Evolutionary conservation across 2,113 vertebrate species (phyloP), one percentile per base, ranked within the genome.

Genomic region (Aramus guarauna): DNA sequence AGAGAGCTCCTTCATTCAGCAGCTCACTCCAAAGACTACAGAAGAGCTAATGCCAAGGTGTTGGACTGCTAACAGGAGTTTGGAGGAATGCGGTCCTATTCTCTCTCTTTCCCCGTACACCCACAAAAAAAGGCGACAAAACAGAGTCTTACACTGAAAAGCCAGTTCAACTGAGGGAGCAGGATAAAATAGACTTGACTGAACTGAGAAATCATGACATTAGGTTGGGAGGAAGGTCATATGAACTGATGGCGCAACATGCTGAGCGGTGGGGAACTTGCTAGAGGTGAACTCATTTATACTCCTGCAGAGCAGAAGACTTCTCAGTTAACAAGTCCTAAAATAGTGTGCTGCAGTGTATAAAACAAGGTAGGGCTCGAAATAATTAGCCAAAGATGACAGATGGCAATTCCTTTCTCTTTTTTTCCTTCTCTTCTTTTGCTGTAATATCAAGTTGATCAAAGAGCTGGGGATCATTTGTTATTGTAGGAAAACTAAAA

Each of bases 301-400:
- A 67, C 60, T 75, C 78, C 37, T 64, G 75, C 55, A 52, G 75
- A 92, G 60, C 41, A 81, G 74, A 93, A 87, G 59, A 75, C 36
- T 88, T 90, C 60, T 53, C 88, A 84, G 59, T 78, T 96, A 94
- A 79, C 56, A 95, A 95, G 48, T 56, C 91, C 93, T 81, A 91
- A 88, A 97, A 94, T 94, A 96, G 74, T n/a, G 52, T 36, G 60
- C 39, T 80, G 47, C 78, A 75, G 64, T 56, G 18, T 74, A 75
- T 86, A 48, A 88, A 92, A 84, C 56, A 93, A 93, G 82, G 90
- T 90, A 92, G 62, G 68, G 60, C 60, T 84, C 4, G 5, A 95
- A 96, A 92, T 92, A 96, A 96, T 88, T 91, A 95, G 60, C 68
- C 66, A 88, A 74, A 88, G 52, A 86, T 74, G 79, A 75, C 93